phyloP scores from a whole-genome alignment of 1,140 invertebrate genomes.

The Panonychus citri region DNA sequence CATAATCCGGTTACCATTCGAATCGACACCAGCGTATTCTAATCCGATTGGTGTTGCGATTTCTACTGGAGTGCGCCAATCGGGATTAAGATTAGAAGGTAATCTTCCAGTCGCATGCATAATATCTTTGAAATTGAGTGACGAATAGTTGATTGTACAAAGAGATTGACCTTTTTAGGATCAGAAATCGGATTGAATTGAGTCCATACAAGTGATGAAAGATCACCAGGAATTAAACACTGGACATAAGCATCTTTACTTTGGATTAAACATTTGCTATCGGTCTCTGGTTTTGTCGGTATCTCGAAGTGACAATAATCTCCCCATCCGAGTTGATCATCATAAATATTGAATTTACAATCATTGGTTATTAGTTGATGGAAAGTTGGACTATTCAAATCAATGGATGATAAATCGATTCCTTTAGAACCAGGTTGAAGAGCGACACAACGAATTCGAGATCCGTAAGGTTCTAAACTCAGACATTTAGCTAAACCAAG shows the following conservation, averaged over 20 bases:
- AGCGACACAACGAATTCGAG: conserved; percentile 33
- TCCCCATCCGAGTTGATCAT: background rate
- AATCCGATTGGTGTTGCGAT: conserved; percentile 38
- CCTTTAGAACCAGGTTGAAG: background rate
- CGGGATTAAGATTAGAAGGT: conserved; percentile 54
- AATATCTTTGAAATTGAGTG: conserved; percentile 6
- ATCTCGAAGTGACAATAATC: background rate
- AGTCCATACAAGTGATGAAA: conserved; percentile 18
- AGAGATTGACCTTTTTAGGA: background rate
- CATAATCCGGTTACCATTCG: conserved; percentile 57
- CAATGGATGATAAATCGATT: background rate
- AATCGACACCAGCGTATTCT: conserved; percentile 64
- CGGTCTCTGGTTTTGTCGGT: background rate
- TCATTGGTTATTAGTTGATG: conserved; percentile 21
- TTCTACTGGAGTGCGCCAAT: conserved; percentile 14
- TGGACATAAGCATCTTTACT: conserved; percentile 6
- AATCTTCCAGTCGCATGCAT: conserved; percentile 40
- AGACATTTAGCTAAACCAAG: conserved; percentile 72
- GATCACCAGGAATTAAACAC: conserved; percentile 4
- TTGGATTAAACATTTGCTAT: background rate
- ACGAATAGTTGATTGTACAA: conserved; percentile 25
- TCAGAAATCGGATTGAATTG: conserved; percentile 20
- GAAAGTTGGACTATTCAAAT: background rate
- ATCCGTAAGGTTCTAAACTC: conserved; percentile 48
- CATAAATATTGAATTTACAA: background rate